Percentiles rank a stretch among this genome's conserved stretches.
phyloP scores from a whole-genome alignment of 2,888 invertebrate species.

The Prostheceraeus crozeri region DNA sequence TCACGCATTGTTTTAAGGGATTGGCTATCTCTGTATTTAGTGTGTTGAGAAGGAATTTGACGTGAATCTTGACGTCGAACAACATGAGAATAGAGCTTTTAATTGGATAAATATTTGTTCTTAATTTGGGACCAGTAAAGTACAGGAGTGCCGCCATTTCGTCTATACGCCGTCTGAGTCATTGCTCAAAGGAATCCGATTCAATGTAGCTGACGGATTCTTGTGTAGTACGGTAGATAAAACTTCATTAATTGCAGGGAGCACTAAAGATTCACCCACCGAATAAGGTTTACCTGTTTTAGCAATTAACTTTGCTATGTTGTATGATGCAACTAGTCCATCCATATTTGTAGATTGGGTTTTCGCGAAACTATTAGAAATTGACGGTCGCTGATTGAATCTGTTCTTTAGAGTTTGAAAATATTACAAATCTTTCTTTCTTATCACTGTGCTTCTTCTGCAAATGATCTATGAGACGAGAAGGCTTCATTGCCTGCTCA shows the following conservation, averaged over 20 bases:
- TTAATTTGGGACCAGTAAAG: too few species aligned
- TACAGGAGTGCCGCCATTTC: neutral
- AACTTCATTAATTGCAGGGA: constrained; percentile 21
- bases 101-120: too few species aligned
- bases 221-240: constrained; percentile 17
- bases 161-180: constrained; percentile 9
- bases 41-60: too few species aligned
- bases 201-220: neutral
- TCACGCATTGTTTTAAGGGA: too few species aligned
- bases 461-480: constrained; percentile 9
- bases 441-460: constrained; percentile 2
- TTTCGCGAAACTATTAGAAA: too few species aligned
- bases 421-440: neutral
- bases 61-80: too few species aligned
- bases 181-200: constrained; percentile 18
- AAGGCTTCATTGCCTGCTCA: constrained; percentile 6
- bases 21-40: too few species aligned
- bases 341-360: too few species aligned
- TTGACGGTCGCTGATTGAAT: neutral
- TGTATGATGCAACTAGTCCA: neutral
- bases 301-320: constrained; percentile 5
- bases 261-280: neutral
- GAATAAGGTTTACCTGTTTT: constrained; percentile 14
- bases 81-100: too few species aligned
- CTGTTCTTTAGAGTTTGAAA: neutral